Percentiles rank a stretch among this genome's conserved stretches.
phyloP scores from a whole-genome alignment of 2,888 invertebrate genomes.

The Empis stercorea region DNA sequence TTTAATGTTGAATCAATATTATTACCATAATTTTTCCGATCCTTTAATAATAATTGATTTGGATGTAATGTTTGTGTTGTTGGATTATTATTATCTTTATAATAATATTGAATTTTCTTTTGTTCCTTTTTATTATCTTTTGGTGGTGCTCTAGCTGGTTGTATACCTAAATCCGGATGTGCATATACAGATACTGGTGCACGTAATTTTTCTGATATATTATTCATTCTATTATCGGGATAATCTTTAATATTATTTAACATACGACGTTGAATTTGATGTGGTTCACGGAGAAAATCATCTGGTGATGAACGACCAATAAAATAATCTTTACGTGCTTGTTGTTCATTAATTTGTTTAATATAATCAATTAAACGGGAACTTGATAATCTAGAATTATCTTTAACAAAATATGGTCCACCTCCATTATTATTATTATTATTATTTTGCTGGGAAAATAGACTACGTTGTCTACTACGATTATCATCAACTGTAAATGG shows the following conservation, averaged over 20 bases:
- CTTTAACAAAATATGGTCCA: constrained; percentile 50
- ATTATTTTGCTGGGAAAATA: not conserved
- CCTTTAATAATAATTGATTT: not conserved
- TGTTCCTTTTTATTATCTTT: constrained; percentile 18
- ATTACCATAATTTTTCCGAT: not conserved
- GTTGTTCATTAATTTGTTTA: constrained; percentile 52
- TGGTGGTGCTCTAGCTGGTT: constrained; percentile 52
- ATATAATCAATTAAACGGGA: constrained; percentile 52
- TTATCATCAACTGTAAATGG: constrained; percentile 51
- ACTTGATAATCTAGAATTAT: constrained; percentile 45
- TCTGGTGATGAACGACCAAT: constrained; percentile 39
- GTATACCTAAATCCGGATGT: constrained; percentile 65
- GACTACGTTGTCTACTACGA: constrained; percentile 21
- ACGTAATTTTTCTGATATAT: constrained; percentile 54
- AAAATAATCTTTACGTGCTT: constrained; percentile 47
- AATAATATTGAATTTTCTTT: constrained; percentile 18
- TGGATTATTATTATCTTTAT: constrained; percentile 25
- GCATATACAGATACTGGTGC: constrained; percentile 68
- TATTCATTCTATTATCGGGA: constrained; percentile 42
- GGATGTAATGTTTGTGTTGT: constrained; percentile 10
- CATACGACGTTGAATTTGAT: constrained; percentile 52
- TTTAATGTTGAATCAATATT: constrained; percentile 3
- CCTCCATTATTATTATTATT: constrained; percentile 25
- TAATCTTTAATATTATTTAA: constrained; percentile 51
- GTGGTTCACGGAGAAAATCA: constrained; percentile 35